Evolutionary conservation across 2,113 vertebrate species (phyloP).

Genomic region (Saccopteryx leptura): DNA sequence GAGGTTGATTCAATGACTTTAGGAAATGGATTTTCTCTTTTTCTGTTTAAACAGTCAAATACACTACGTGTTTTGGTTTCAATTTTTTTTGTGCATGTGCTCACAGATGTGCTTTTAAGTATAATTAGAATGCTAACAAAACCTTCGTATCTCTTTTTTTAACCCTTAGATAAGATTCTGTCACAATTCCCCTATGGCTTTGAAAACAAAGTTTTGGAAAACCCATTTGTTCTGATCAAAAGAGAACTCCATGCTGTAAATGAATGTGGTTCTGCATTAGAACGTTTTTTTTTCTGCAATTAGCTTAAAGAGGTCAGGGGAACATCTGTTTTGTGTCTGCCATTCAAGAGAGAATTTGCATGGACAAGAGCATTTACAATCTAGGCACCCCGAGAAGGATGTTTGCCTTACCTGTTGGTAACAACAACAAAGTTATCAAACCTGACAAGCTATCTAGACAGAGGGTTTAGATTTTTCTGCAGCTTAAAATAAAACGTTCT

Average conservation of each 20-base stretch:
- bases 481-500: not conserved
- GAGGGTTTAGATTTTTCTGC: not conserved
- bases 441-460: not conserved
- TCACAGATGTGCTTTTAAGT: not conserved
- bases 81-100: not conserved
- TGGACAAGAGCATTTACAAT: not conserved
- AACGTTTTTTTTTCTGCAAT: slow-evolving; percentile 32
- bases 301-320: not conserved
- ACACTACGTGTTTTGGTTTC: not conserved
- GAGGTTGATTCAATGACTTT: not conserved
- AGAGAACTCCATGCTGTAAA: slow-evolving; percentile 24
- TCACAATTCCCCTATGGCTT: not conserved
- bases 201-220: slow-evolving; percentile 38
- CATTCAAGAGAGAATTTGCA: not conserved
- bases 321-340: slow-evolving; percentile 64
- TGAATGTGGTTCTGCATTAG: not conserved
- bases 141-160: slow-evolving; percentile 18
- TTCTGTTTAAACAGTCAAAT: slow-evolving; percentile 18
- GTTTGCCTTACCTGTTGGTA: not conserved
- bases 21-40: slow-evolving; percentile 45
- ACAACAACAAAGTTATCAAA: not conserved
- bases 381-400: not conserved
- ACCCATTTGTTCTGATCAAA: slow-evolving; percentile 52
- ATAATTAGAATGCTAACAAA: slow-evolving; percentile 4
- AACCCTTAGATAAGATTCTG: not conserved